Conservation (phyloP, 1,140 invertebrate species). For the Drosophila santomea region DNA sequence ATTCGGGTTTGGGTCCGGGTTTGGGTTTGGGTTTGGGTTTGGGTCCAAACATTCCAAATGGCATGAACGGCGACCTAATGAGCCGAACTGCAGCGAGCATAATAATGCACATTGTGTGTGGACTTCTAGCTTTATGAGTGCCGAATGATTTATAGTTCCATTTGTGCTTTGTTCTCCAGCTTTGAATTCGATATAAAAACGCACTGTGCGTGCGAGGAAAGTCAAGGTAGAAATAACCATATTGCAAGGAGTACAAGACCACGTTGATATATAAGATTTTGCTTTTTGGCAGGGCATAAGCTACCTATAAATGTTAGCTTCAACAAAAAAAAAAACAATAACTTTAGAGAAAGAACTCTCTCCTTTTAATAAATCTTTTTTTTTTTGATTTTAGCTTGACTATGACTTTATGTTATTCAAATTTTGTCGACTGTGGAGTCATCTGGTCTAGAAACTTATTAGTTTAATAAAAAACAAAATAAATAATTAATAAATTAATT, state of each 20-base stretch:
- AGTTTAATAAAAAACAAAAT: not conserved
- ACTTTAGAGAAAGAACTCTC: not conserved
- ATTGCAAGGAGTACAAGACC: not conserved
- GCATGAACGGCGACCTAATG: slow-evolving; percentile 40
- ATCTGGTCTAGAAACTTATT: no score
- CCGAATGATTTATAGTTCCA: slow-evolving; percentile 38
- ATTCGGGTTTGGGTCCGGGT: no score
- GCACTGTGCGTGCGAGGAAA: not conserved
- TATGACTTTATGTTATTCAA: no score
- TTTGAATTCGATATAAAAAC: slow-evolving; percentile 2
- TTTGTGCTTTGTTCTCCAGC: slow-evolving; percentile 8
- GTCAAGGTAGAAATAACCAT: not conserved
- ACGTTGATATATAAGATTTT: not conserved
- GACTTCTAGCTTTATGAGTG: slow-evolving; percentile 11
- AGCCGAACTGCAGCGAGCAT: slow-evolving; percentile 34
- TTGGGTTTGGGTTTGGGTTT: not conserved
- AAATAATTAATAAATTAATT: no score
- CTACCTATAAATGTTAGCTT: no score
- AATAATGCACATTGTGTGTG: slow-evolving; percentile 38
- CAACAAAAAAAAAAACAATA: not conserved
- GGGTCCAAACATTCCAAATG: slow-evolving; percentile 14
- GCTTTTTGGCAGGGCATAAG: not conserved
- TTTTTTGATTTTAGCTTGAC: no score
- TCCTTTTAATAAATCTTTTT: no score
- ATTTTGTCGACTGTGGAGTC: no score